A percentile compares a stretch with the other conserved stretches of the same genome.
phyloP scores from a whole-genome alignment of 1,140 invertebrate species.

The Drusus annulatus region DNA sequence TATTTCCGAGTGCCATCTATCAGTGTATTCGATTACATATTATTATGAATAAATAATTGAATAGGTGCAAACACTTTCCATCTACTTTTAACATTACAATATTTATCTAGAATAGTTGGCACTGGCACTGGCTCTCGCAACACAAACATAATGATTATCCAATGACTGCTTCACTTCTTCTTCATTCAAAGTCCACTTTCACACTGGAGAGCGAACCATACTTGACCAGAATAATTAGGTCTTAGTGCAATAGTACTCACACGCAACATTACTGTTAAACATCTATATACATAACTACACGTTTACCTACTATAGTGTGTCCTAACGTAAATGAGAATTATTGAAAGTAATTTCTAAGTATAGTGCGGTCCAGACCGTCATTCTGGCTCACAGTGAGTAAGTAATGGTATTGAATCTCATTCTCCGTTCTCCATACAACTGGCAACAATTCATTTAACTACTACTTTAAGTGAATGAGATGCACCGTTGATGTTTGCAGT shows the following conservation, averaged over 20 bases:
- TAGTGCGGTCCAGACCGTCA: slow-evolving; percentile 21
- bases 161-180: slow-evolving; percentile 51
- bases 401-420: no score
- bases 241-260: slow-evolving; percentile 57
- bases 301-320: slow-evolving; percentile 56
- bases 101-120: slow-evolving; percentile 59
- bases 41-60: slow-evolving; percentile 60
- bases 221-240: slow-evolving; percentile 59
- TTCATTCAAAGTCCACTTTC: slow-evolving; percentile 47
- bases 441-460: slow-evolving; percentile 36
- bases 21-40: slow-evolving; percentile 54
- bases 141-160: slow-evolving; percentile 59
- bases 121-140: slow-evolving; percentile 60
- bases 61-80: slow-evolving; percentile 60
- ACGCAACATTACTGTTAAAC: slow-evolving; percentile 51
- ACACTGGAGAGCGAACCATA: slow-evolving; percentile 58
- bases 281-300: slow-evolving; percentile 60
- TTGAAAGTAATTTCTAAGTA: slow-evolving; percentile 45
- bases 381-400: slow-evolving; percentile 39
- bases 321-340: slow-evolving; percentile 53
- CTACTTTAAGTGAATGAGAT: slow-evolving; percentile 50
- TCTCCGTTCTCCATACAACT: neutral
- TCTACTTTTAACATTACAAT: slow-evolving; percentile 58
- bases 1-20: slow-evolving; percentile 60
- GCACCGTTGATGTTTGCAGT: slow-evolving; percentile 58